Conservation (phyloP, 2,113 vertebrate genomes). For the Pituophis catenifer region DNA sequence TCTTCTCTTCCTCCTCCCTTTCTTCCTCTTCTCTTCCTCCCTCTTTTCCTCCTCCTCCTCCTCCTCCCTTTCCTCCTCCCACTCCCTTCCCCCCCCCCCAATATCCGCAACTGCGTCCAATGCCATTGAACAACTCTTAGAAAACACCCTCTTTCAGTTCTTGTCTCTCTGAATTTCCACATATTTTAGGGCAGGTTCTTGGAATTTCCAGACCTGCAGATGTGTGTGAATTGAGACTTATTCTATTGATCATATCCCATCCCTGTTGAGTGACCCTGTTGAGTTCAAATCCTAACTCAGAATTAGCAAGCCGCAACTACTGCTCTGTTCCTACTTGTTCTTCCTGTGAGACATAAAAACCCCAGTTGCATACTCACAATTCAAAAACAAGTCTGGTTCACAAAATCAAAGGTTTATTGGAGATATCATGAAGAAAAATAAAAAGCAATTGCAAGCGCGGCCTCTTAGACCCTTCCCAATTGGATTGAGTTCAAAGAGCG, state of each 20-base stretch:
- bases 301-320: background rate
- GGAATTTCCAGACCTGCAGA: background rate
- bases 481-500: too few species aligned
- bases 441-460: too few species aligned
- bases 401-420: too few species aligned
- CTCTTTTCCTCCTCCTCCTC: too few species aligned
- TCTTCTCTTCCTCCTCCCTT: too few species aligned
- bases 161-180: background rate
- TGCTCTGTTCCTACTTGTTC: background rate
- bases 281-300: background rate
- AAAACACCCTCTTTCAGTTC: background rate
- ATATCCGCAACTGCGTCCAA: background rate
- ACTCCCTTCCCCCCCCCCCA: rapidly evolving
- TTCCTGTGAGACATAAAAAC: too few species aligned
- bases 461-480: too few species aligned
- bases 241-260: background rate
- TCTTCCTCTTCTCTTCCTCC: too few species aligned
- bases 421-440: too few species aligned
- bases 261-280: background rate
- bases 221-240: background rate
- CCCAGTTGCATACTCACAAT: too few species aligned
- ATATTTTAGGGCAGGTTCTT: background rate
- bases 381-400: too few species aligned
- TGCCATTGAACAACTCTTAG: background rate
- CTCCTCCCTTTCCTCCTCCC: too few species aligned